A percentile compares a stretch with the other conserved stretches of the same genome.
Conservation (phyloP, 2,888 invertebrate species). For the Cylindroiulus punctatus region DNA sequence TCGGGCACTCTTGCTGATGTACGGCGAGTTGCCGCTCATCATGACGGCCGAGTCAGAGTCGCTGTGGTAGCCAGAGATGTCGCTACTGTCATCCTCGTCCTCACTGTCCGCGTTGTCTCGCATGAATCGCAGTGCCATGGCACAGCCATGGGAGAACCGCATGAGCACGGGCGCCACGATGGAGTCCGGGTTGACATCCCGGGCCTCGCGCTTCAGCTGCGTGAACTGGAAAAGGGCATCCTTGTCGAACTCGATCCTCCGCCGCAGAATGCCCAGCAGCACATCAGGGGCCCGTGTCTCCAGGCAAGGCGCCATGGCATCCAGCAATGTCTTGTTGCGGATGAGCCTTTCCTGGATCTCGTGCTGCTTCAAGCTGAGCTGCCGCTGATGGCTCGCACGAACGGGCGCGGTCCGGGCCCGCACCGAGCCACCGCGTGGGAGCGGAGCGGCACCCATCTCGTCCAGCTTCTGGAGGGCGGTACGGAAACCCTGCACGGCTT, state of each 20-base stretch:
- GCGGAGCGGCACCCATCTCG: conserved; percentile 64
- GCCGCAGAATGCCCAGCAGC: conserved; percentile 75
- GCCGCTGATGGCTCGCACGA: conserved; percentile 87
- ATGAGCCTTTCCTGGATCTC: conserved; percentile 91
- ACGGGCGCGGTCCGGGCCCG: conserved; percentile 76
- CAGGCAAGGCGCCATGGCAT: conserved; percentile 75
- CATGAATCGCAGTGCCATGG: conserved; percentile 67
- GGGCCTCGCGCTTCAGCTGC: conserved; percentile 70
- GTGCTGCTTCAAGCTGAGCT: conserved; percentile 81
- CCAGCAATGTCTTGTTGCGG: conserved; percentile 89
- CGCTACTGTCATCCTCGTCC: conserved; percentile 73
- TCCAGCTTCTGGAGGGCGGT: conserved; percentile 87
- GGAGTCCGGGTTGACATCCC: conserved; percentile 72
- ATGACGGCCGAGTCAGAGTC: conserved; percentile 75
- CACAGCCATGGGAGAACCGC: conserved; percentile 69
- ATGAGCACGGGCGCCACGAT: conserved; percentile 71
- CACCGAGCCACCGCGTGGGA: conserved; percentile 62
- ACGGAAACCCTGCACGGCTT: conserved; percentile 86
- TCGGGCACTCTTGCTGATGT: conserved; percentile 67
- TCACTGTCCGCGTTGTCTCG: conserved; percentile 63
- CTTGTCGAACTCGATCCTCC: conserved; percentile 89
- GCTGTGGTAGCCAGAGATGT: conserved; percentile 81
- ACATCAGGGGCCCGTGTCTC: conserved; percentile 84
- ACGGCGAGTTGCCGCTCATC: conserved; percentile 66
- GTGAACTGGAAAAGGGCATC: conserved; percentile 79